Evolutionary conservation across 2,797 vertebrate species (phyloP), one percentile per base, ranked within the genome.

Genomic region (Atherinosoma microstoma): DNA sequence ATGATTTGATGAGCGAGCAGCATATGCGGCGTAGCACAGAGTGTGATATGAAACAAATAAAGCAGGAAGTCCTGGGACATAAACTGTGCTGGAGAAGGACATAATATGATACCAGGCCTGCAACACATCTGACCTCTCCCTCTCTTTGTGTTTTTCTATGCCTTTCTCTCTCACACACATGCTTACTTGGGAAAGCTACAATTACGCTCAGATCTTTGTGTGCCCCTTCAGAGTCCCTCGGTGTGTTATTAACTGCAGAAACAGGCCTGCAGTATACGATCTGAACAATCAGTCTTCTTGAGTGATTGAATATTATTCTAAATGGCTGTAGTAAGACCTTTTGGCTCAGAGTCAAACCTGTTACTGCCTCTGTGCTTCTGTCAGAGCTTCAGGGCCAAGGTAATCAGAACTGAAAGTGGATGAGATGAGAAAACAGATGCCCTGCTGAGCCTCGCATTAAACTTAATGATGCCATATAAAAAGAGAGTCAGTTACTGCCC

Each of bases 381-480:
- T 78, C 83, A 77, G 66, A 72, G 45, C 45, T 59, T 9, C 27
- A 32, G 74, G 76, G 76, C 76, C 75, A 75, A 70, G 70, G 59
- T 84, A 85, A 86, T 89, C 84, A 82, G 63, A 88, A 76, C 42
- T 56, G 69, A 86, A 32, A 85, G 76, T 80, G 73, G 73, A 62
- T n/a, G 65, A 81, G 85, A 83, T 76, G 84, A 85, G 77, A 79
- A 79, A 83, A 83, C n/a, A 73, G 85, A 77, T 42, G 45, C 79
- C 81, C 86, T 47, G 69, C 80, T 53, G 78, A 73, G 87, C 70
- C 78, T 57, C 42, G 24, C 91, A 78, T 90, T 88, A 92, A 87
- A 88, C 78, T 88, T 92, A 90, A 93, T 54, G 76, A 90, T 18
- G 59, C 54, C 36, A 35, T 77, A 84, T 87, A 89, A 91, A 87